These are phyloP conservation scores for Aplysina aerophoba DNA, from an alignment of 37 sponge, comb jelly and placozoan species.

Conservation along the genomic window DNA sequence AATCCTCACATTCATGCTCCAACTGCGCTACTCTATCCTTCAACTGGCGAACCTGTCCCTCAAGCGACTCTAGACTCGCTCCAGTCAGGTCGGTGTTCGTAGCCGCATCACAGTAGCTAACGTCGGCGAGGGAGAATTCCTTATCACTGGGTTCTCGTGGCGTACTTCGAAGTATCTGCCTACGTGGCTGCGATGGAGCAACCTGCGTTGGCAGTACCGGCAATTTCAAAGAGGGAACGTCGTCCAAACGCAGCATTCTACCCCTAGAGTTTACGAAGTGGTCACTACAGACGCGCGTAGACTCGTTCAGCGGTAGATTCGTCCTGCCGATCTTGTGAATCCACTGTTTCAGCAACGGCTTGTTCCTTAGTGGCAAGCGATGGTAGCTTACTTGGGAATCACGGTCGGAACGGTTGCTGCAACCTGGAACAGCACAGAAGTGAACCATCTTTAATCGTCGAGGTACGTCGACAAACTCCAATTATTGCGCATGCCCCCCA, in stretches of 20 bases:
- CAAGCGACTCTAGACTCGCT: conserved; percentile 3
- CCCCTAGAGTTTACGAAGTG: conserved; percentile 26
- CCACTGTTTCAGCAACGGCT: conserved; percentile 40
- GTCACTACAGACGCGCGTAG: conserved; percentile 42
- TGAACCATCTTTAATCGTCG: conserved; percentile 12
- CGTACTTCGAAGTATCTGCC: neutral
- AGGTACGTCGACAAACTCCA: neutral
- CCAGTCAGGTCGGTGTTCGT: conserved; percentile 6
- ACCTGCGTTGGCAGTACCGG: conserved; percentile 36
- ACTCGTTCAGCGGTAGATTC: conserved; percentile 22
- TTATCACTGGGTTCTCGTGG: neutral
- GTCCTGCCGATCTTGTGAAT: conserved; percentile 42
- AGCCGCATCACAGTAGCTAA: neutral
- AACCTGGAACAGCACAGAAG: conserved; percentile 50
- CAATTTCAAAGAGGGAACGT: conserved; percentile 31
- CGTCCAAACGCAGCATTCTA: neutral
- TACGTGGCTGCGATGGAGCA: conserved; percentile 6
- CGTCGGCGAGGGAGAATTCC: neutral
- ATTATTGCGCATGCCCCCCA: conserved; percentile 35
- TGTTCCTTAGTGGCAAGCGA: conserved; percentile 51
- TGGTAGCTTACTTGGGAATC: conserved; percentile 22
- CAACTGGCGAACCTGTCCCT: neutral
- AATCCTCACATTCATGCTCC: neutral
- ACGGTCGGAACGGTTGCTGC: conserved; percentile 29
- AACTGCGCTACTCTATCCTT: neutral